phyloP scores from a whole-genome alignment of 2,888 invertebrate genomes.

The Biston betularia region DNA sequence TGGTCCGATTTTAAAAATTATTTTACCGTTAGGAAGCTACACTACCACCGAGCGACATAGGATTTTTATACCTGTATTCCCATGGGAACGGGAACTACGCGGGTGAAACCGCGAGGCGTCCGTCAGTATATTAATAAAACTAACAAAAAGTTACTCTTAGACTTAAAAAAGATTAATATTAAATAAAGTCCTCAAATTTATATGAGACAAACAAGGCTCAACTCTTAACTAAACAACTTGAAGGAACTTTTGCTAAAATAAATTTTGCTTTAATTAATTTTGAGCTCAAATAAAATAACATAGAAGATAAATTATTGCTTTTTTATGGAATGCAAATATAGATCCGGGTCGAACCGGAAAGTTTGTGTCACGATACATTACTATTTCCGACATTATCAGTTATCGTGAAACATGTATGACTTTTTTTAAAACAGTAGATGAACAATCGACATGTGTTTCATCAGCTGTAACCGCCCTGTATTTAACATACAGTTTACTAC shows the following conservation, averaged over 20 bases:
- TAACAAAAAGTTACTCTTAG: neutral
- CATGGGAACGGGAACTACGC: too few species aligned
- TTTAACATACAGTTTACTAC: constrained; percentile 77
- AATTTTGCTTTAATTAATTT: neutral
- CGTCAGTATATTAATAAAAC: too few species aligned
- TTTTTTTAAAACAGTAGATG: constrained; percentile 62
- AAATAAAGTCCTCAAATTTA: neutral
- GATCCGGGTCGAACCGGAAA: constrained; percentile 46
- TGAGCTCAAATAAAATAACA: too few species aligned
- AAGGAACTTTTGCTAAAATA: neutral
- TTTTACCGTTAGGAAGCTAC: too few species aligned
- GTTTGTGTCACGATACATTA: constrained; percentile 45
- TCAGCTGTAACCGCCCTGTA: constrained; percentile 73
- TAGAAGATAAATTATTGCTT: neutral
- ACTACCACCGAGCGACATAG: too few species aligned
- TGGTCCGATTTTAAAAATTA: too few species aligned
- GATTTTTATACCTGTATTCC: too few species aligned
- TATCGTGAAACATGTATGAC: constrained; percentile 56
- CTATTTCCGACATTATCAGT: constrained; percentile 62
- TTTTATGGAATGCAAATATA: constrained; percentile 36
- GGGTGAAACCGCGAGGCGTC: too few species aligned
- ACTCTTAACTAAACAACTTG: neutral
- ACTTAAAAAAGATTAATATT: neutral
- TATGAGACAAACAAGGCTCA: neutral
- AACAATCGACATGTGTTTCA: constrained; percentile 77